phyloP scores from a whole-genome alignment of 2,113 vertebrate species.

The Malurus elegans region DNA sequence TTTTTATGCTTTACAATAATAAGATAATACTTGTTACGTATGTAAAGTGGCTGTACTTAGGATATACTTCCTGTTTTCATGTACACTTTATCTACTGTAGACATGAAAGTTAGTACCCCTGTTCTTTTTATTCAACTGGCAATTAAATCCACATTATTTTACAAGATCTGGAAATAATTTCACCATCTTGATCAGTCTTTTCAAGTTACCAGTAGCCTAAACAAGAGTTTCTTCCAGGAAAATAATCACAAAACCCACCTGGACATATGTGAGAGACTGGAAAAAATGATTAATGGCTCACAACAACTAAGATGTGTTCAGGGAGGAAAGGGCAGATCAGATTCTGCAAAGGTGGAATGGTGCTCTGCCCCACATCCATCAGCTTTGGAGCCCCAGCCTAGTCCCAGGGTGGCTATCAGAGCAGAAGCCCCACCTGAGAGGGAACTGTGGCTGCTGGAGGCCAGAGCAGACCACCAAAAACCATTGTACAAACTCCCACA shows the following conservation, averaged over 20 bases:
- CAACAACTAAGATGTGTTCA: background rate
- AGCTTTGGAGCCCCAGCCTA: background rate
- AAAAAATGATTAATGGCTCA: background rate
- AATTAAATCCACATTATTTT: background rate
- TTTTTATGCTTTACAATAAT: background rate
- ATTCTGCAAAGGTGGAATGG: background rate
- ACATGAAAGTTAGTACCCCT: background rate
- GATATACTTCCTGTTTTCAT: background rate
- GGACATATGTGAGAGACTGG: background rate
- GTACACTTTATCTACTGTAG: background rate
- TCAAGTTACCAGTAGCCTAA: background rate
- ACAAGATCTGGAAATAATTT: background rate
- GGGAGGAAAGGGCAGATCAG: background rate
- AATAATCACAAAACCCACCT: background rate
- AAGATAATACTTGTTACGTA: background rate
- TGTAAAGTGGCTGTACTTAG: background rate
- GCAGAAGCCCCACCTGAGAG: background rate
- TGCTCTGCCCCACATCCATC: background rate
- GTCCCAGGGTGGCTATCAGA: background rate
- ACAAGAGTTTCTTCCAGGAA: background rate
- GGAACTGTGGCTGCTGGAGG: background rate
- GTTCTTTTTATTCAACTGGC: background rate
- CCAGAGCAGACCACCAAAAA: background rate
- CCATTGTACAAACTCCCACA: accelerated
- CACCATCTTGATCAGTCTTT: background rate